A percentile compares a stretch with the other conserved stretches of the same genome.
phyloP scores from a whole-genome alignment of 2,888 invertebrate genomes.

The Pelosia muscerda region DNA sequence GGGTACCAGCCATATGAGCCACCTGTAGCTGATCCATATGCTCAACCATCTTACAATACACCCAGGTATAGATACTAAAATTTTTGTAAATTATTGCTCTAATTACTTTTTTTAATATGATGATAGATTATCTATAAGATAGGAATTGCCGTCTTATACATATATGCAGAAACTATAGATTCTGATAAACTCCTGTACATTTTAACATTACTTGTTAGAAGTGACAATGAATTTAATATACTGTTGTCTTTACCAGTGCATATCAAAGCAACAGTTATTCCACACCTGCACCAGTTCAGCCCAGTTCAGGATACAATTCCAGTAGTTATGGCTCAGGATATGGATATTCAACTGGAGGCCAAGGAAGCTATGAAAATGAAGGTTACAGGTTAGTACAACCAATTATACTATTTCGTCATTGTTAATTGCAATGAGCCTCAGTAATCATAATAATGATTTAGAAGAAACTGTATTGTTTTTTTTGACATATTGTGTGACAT shows the following conservation, averaged over 20 bases:
- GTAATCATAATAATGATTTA: background rate
- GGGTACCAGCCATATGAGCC: slow-evolving; percentile 81
- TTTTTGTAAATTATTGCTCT: background rate
- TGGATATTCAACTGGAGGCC: slow-evolving; percentile 75
- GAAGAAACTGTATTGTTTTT: no score
- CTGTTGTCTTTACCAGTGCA: slow-evolving; percentile 59
- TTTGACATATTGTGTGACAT: no score
- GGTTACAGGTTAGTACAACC: slow-evolving; percentile 69
- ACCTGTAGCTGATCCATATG: slow-evolving; percentile 73
- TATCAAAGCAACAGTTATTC: slow-evolving; percentile 76
- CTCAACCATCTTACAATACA: slow-evolving; percentile 72
- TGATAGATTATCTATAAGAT: slow-evolving; percentile 67
- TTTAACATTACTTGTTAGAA: background rate
- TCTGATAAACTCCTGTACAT: slow-evolving; percentile 57
- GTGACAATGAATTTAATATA: background rate
- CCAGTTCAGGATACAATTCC: slow-evolving; percentile 70
- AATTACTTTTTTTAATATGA: slow-evolving; percentile 41
- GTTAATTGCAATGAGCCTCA: background rate
- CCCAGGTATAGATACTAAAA: slow-evolving; percentile 61
- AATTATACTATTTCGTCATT: background rate
- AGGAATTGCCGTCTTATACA: slow-evolving; percentile 85
- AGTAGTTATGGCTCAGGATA: slow-evolving; percentile 72
- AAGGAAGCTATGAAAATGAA: slow-evolving; percentile 76
- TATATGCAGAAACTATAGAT: slow-evolving; percentile 75
- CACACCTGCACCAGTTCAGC: slow-evolving; percentile 66